Evolutionary conservation across 1,140 invertebrate species (phyloP), one percentile per base, ranked within the genome.

Genomic region (Cotesia chilonis): DNA sequence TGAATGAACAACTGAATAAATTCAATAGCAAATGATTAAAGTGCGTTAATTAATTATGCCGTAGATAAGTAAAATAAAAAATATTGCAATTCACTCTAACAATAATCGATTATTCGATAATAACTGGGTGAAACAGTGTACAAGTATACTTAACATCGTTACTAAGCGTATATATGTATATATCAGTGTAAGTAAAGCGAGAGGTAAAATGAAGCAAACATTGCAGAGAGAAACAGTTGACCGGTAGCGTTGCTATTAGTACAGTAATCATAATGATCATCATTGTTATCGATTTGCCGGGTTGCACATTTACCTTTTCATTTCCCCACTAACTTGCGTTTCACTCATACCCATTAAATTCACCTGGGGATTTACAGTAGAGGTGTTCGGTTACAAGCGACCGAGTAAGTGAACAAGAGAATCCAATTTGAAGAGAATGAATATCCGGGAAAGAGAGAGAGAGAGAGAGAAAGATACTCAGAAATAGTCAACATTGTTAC

Each of bases 401-500:
- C 41, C 41, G 41, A 47, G 41, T 47, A 47, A 47, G 41, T 47
- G 41, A 47, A 47, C 41, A 47, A 47, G 41, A 47, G 55, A 47
- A 41, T 72, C 28, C 57, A 41, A 54, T 72, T 67, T 10, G 10
- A 47, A 47, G 41, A 47, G 55, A 17, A 51, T 54, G 41, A 7
- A 17, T 10, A 12, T 35, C 28, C 4, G 72, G 73, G 65, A 63
- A 69, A 68, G 68, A 68, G 78, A 28, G 10, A 54, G 9, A 14
- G 14, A 14, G 14, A 14, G 14, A 52, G n/a, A 51, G 65, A 54
- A 10, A 28, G 28, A 28, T 28, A 28, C 28, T 28, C 28, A 54
- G 66, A 68, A 36, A 55, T 36, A 17, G 17, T 68, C 73, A 61
- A 72, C 76, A 81, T 81, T 77, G 79, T 78, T 78, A 76, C 77